phyloP scores from a whole-genome alignment of 2,888 invertebrate genomes.

The Trilocha varians region DNA sequence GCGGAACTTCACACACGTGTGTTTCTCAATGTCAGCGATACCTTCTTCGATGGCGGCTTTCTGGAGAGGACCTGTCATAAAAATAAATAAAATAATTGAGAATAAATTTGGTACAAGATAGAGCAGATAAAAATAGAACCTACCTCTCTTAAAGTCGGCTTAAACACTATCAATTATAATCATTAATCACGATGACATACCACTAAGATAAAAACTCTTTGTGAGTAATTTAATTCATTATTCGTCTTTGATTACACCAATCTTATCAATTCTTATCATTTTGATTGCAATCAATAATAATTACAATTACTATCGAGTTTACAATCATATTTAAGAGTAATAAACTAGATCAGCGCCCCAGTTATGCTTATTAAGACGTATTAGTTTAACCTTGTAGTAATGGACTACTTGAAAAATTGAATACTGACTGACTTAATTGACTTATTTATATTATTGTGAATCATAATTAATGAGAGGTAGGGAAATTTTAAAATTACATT shows the following conservation, averaged over 20 bases:
- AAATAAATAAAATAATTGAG: neutral
- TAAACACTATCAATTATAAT: too few relatives aligned
- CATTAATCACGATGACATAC: neutral
- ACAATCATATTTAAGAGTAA: constrained; percentile 1
- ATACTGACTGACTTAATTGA: too few relatives aligned
- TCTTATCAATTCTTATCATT: neutral
- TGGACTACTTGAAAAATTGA: neutral
- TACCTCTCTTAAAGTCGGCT: too few relatives aligned
- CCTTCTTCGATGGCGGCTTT: constrained; percentile 46
- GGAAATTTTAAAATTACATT: too few relatives aligned
- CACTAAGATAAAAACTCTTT: too few relatives aligned
- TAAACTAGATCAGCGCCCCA: constrained; percentile 18
- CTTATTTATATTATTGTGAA: too few relatives aligned
- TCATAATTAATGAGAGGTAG: too few relatives aligned
- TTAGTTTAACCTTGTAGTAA: neutral
- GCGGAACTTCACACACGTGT: constrained; percentile 56
- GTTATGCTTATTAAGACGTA: constrained; percentile 7
- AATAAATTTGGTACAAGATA: too few relatives aligned
- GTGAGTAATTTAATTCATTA: too few relatives aligned
- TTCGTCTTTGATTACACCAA: too few relatives aligned
- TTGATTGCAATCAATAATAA: constrained; percentile 3
- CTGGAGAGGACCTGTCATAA: constrained; percentile 38
- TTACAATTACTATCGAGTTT: constrained; percentile 3
- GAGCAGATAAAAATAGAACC: too few relatives aligned
- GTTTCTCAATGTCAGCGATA: constrained; percentile 45